phyloP scores from a whole-genome alignment of 1,140 invertebrate species.

The Sinonovacula constricta region DNA sequence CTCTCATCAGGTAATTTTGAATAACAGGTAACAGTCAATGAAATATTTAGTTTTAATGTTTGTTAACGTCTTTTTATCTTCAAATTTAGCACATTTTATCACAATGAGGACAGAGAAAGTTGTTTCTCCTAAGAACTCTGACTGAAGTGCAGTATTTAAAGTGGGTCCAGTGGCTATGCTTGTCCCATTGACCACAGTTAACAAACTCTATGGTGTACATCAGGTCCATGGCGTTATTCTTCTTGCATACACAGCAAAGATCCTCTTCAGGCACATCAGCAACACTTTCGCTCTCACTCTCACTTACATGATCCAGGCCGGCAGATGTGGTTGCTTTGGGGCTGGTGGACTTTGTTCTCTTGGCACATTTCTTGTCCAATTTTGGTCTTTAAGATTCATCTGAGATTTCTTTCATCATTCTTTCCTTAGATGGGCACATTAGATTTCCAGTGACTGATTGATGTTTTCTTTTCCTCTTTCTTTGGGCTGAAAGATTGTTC shows the following conservation, averaged over 20 bases:
- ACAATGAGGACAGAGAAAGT: slow-evolving; percentile 7
- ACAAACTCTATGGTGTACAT: slow-evolving; percentile 7
- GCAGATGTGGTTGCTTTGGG: background rate
- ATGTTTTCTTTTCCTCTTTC: background rate
- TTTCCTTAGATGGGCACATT: slow-evolving; percentile 2
- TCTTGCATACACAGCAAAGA: no score
- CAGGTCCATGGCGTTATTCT: background rate
- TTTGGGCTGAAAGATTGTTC: background rate
- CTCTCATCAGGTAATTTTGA: no score
- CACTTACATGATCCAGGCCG: background rate
- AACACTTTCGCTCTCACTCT: background rate
- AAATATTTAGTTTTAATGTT: no score
- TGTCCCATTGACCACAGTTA: slow-evolving; percentile 10
- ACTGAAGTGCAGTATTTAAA: slow-evolving; percentile 14
- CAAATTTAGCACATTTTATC: no score
- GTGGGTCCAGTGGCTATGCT: background rate
- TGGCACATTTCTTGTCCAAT: background rate
- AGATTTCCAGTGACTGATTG: background rate
- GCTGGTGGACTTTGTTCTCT: background rate
- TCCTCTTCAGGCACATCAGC: background rate
- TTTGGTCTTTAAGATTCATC: background rate
- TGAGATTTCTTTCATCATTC: background rate
- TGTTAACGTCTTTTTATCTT: no score
- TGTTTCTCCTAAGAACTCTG: slow-evolving; percentile 8
- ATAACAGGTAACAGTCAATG: no score